Base-by-base conservation (phyloP, 2,888 invertebrate species). In the Parochlus steinenii region DNA sequence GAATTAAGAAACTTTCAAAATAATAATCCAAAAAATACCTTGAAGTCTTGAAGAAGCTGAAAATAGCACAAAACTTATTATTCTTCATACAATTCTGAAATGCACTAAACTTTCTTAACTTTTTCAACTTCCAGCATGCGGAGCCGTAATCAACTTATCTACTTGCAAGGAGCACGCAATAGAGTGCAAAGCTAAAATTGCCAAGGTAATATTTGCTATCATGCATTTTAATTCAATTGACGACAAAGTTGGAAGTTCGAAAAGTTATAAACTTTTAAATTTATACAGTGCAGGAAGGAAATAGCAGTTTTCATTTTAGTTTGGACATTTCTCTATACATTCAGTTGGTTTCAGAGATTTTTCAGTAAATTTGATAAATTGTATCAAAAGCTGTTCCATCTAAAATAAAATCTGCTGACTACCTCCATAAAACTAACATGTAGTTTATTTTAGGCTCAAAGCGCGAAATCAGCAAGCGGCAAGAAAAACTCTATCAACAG, bases 151-250 rank as follows among this genome's bases (percentile, higher is more conserved):
- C 33, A 89, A 87, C 57, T 81, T 87, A 52, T 77, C 76, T 53
- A 71, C 75, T 18, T 86, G 87, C 57, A 87, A 86, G 56, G 90
- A 90, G 53, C 81, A 83, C 62, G 76, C 85, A 43, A 63, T 73
- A 34, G 82, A 85, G 49, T 90, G 89, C 57, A 74, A 71, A 41
- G 47, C 45, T 3, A 54, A 52, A 36, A 45, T 48, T 29, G 33
- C 47, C 5, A 47, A 44, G 39, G 37, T 40, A 38, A 29, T n/a
- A n/a, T n/a, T n/a, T n/a, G n/a, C n/a, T n/a, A n/a, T n/a, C n/a
- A n/a, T n/a, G n/a, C n/a, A n/a, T n/a, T n/a, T n/a, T n/a, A n/a
- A n/a, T n/a, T n/a, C n/a, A n/a, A n/a, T n/a, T n/a, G n/a, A n/a
- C n/a, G n/a, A n/a, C n/a, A n/a, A n/a, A n/a, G n/a, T n/a, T n/a